Evolutionary conservation across 2,797 vertebrate genomes (phyloP).

Genomic region (Atherinosoma microstoma): DNA sequence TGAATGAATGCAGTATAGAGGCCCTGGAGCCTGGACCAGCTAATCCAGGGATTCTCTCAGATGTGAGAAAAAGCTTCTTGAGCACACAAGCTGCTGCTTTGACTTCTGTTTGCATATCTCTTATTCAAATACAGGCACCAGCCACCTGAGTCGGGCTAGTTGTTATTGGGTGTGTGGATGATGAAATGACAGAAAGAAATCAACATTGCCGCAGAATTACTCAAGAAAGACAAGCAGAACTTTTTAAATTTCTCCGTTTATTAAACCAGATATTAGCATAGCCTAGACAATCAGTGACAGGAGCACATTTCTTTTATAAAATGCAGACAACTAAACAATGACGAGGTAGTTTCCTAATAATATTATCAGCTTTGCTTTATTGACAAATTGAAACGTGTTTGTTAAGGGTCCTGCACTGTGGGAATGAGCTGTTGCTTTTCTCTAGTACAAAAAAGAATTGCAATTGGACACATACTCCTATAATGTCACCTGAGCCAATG

Average conservation of each 20-base stretch:
- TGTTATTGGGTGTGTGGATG: slow-evolving; percentile 50
- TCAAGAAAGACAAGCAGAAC: slow-evolving; percentile 33
- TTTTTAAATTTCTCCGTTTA: slow-evolving; percentile 53
- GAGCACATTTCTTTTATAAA: slow-evolving; percentile 45
- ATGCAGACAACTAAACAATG: slow-evolving; percentile 47
- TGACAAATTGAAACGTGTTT: slow-evolving; percentile 66
- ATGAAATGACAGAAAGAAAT: slow-evolving; percentile 51
- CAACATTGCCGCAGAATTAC: slow-evolving; percentile 36
- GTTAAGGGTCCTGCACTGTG: slow-evolving; percentile 42
- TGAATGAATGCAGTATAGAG: slow-evolving; percentile 66
- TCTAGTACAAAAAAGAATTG: slow-evolving; percentile 25
- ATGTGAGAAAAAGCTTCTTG: slow-evolving; percentile 70
- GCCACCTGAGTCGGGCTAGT: slow-evolving; percentile 67
- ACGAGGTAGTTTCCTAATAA: slow-evolving; percentile 49
- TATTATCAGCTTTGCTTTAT: slow-evolving; percentile 66
- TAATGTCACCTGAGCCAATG: slow-evolving; percentile 34
- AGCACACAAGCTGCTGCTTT: slow-evolving; percentile 69
- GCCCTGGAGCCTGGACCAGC: slow-evolving; percentile 52
- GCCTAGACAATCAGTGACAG: slow-evolving; percentile 18
- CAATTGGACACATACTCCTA: slow-evolving; percentile 50
- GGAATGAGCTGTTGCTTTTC: slow-evolving; percentile 69
- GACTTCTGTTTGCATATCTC: slow-evolving; percentile 76
- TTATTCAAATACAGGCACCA: slow-evolving; percentile 74
- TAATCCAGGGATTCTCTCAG: slow-evolving; percentile 73
- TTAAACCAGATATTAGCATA: slow-evolving; percentile 52